Conservation (phyloP, 2,113 vertebrate genomes). For the Mustelus asterias region DNA sequence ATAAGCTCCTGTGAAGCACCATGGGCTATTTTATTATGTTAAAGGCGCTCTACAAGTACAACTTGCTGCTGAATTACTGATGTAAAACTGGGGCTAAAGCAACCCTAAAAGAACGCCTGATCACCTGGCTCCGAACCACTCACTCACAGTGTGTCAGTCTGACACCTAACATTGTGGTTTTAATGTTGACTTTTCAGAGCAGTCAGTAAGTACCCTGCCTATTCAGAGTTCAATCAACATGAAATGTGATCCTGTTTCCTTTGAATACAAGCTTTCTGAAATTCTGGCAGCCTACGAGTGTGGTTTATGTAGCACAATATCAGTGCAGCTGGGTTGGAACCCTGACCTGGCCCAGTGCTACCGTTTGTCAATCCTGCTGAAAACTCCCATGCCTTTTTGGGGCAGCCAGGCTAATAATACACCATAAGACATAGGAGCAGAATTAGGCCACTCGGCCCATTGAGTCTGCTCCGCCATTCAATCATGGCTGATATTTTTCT, state of each 20-base stretch:
- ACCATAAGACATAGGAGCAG: too few relatives aligned
- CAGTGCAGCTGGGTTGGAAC: background rate
- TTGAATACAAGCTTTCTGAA: background rate
- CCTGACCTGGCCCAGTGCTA: background rate
- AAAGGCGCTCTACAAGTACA: background rate
- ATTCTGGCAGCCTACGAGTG: background rate
- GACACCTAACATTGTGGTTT: background rate
- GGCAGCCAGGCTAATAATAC: background rate
- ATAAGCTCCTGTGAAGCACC: background rate
- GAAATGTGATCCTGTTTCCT: background rate
- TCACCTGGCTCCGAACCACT: background rate
- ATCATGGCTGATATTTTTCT: too few relatives aligned
- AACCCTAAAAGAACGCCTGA: background rate
- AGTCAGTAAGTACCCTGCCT: background rate
- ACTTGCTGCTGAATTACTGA: background rate
- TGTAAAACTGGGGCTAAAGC: background rate
- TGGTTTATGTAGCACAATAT: background rate
- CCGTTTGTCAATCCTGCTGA: background rate
- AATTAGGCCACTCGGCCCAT: too few relatives aligned
- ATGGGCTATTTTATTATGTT: background rate
- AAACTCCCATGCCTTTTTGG: background rate
- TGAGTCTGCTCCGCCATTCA: too few relatives aligned
- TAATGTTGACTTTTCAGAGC: background rate
- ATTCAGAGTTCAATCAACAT: background rate
- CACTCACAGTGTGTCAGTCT: background rate